These are phyloP conservation scores for Leptodactylus fuscus DNA, from an alignment of 2,113 vertebrate genomes.

Conservation along the genomic window DNA sequence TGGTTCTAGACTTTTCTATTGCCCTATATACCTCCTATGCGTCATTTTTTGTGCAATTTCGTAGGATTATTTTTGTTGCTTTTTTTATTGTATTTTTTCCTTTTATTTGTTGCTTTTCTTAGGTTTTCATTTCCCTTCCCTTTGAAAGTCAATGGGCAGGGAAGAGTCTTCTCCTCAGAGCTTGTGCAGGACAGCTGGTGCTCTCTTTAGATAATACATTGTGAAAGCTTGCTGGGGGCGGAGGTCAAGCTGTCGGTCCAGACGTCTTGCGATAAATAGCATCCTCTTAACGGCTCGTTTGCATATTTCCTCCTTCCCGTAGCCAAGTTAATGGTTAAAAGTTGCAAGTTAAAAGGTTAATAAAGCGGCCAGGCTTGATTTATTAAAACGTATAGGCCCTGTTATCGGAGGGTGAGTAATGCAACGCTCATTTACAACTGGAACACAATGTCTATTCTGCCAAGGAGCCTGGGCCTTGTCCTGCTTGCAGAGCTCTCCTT, in stretches of 20 bases:
- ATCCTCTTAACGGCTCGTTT: constrained; percentile 31
- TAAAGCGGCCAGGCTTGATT: constrained; percentile 49
- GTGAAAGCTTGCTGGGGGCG: constrained; percentile 39
- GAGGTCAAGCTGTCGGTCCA: constrained; percentile 54
- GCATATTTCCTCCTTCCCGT: constrained; percentile 34
- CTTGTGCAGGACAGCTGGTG: constrained; percentile 51
- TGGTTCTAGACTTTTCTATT: background rate
- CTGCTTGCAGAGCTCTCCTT: constrained; percentile 72
- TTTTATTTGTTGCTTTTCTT: background rate
- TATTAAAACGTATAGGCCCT: constrained; percentile 36
- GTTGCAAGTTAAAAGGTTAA: constrained; percentile 59
- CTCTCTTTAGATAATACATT: constrained; percentile 50
- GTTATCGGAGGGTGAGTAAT: constrained; percentile 52
- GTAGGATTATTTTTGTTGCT: too few relatives aligned
- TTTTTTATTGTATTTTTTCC: background rate
- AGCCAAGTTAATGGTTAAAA: constrained; percentile 45
- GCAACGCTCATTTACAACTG: constrained; percentile 33
- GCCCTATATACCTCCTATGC: too few relatives aligned
- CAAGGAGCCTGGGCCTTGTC: constrained; percentile 66
- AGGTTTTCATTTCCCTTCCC: background rate
- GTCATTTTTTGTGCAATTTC: too few relatives aligned
- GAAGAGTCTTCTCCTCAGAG: background rate
- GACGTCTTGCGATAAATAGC: constrained; percentile 52
- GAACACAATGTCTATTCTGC: constrained; percentile 52
- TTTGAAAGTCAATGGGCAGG: constrained; percentile 1